Evolutionary conservation across 2,888 invertebrate species (phyloP), one percentile per base, ranked within the genome.

Genomic region (Leptothorax acervorum): DNA sequence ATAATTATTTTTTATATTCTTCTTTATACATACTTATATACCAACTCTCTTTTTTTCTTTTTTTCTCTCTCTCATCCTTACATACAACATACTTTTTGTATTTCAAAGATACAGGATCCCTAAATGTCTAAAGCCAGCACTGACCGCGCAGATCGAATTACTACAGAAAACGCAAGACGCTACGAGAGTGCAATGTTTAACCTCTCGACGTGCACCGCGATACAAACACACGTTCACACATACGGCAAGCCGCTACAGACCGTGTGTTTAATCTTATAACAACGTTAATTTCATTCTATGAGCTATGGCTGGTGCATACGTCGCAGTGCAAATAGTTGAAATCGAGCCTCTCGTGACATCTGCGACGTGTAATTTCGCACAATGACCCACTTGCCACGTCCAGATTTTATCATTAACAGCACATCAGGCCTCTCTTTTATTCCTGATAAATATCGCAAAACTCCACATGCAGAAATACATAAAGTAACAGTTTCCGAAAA

Each of bases 271-370:
- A 79, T 79, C 71, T 79, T 79, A 70, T 79, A 79, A 79, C 79
- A 70, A 70, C 48, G 79, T 71, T 79, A 79, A 79, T 79, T 79
- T 71, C 79, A 60, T 70, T 79, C 79, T 53, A 65, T 48, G 65
- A 62, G 65, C 51, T 66, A 55, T 55, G 28, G 55, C 76, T 42
- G 28, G 60, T 48, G 79, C 60, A 70, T 79, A 79, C 57, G 23
- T 60, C 23, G 79, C 70, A n/a, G 42, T 28, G 66, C 76, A 78
- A 79, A 79, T 48, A 60, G 79, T 70, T 79, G 79, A 79, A 79
- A 79, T 79, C 71, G 79, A 70, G 71, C 79, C 79, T 79, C 79
- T 70, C 79, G 79, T 79, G 79, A 79, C 79, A 79, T 79, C 57
- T 48, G 71, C 71, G 79, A 70, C 60, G 39, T 79, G 31, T 71